Base-by-base conservation (phyloP, 2,888 invertebrate species). In the Hyppa rectilinea region DNA sequence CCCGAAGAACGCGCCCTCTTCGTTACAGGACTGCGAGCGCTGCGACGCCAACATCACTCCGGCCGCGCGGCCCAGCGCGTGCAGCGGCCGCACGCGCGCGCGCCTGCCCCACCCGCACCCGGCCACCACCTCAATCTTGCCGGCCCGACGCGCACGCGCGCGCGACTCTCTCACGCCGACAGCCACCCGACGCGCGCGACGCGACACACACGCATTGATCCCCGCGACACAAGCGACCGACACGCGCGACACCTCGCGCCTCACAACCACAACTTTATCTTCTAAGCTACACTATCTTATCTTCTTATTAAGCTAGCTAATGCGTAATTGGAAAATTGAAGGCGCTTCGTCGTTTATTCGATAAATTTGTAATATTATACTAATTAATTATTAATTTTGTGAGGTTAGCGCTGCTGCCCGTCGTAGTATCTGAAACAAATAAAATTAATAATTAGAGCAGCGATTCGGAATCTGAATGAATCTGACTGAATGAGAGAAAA, bases 1-100 rank as follows among this genome's bases (percentile, higher is more conserved):
- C 76, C 96, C 96, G 93, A 96, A 96, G 92, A 96, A 96, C 86
- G 96, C 96, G 88, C 96, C 96, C 91, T 96, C 96, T 87, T 96
- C 96, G 95, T 95, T 96, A 90, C 96, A 96, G 83, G 96, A 96
- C 91, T 96, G 96, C 88, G 95, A 95, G 82, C 96, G 94, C 93
- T 96, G 96, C 90, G 96, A 94, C 75, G 95, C 92, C 92, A 96
- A 86, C 96, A 96, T 96, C 88, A 72, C 71, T 76, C 94, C 93
- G 92, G 92, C 94, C 92, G 92, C 95, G 92, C 95, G 93, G 88
- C 93, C 89, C 86, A 94, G 87, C 93, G 93, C 93, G 90, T 92
- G 94, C 93, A 95, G 89, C 87, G 96, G 95, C 83, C 96, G 95
- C 94, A 95, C 95, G 92, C 95, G 95, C 94, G 94, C 95, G 88